These are phyloP conservation scores for Rhopalosiphum maidis DNA, from an alignment of 1,140 invertebrate species.

Conservation along the genomic window DNA sequence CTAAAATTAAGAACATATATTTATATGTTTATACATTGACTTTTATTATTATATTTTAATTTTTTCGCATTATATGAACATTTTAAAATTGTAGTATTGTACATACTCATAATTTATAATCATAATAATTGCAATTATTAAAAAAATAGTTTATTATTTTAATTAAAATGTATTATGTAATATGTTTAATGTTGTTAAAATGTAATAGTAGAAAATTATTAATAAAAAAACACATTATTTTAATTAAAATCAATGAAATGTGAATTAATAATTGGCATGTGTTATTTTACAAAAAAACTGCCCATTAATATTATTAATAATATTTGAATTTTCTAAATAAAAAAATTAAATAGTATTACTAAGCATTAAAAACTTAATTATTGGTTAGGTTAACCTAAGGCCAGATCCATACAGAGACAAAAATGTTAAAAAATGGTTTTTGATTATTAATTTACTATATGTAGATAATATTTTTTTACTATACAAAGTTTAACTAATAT, in stretches of 20 bases:
- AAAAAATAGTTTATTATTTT: neutral
- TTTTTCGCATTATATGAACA: neutral
- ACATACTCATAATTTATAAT: neutral
- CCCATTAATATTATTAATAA: neutral
- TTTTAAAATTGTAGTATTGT: neutral
- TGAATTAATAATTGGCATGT: neutral
- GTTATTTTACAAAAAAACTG: neutral
- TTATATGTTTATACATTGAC: neutral
- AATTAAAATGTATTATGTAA: neutral
- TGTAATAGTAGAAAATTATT: neutral
- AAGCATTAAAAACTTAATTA: neutral
- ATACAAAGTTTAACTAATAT: neutral
- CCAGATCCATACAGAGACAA: too few relatives aligned
- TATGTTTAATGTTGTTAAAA: neutral
- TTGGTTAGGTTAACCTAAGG: neutral
- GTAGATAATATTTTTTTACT: neutral
- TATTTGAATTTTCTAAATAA: neutral
- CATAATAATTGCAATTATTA: neutral
- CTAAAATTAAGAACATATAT: neutral
- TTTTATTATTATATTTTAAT: neutral
- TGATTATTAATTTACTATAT: neutral
- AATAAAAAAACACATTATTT: neutral
- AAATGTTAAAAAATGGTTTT: neutral
- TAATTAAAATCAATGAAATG: conserved; percentile 14
- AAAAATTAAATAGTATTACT: neutral